These are phyloP conservation scores for Troides oblongomaculatus DNA, from an alignment of 2,888 invertebrate genomes.

Conservation along the genomic window DNA sequence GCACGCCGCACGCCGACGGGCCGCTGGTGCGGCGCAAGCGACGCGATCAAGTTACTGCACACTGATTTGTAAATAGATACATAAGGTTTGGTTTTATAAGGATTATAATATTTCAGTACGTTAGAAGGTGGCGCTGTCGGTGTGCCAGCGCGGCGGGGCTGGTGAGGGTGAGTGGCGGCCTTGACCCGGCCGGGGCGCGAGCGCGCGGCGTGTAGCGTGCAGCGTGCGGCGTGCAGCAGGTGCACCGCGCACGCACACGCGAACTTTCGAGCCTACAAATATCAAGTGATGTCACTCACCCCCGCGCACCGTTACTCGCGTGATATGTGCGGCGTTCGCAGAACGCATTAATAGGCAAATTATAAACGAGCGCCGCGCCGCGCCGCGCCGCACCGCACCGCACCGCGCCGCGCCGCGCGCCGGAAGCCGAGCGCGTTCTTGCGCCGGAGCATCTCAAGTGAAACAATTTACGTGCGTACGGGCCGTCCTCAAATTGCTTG, in stretches of 20 bases:
- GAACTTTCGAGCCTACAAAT: constrained; percentile 42
- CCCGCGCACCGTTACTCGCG: constrained; percentile 34
- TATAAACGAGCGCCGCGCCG: constrained; percentile 29
- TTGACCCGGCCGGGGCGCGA: no score
- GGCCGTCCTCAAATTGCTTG: constrained; percentile 6
- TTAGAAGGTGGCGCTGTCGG: no score
- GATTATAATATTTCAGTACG: no score
- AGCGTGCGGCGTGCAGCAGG: constrained; percentile 38
- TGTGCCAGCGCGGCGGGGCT: no score
- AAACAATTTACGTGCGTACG: constrained; percentile 18
- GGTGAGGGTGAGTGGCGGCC: no score
- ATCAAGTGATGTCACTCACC: constrained; percentile 67
- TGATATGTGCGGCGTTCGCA: constrained; percentile 11
- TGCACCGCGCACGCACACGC: constrained; percentile 30
- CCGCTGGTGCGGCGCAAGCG: no score
- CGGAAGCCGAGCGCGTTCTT: constrained; percentile 18
- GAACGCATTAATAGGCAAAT: constrained; percentile 30
- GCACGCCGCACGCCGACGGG: no score
- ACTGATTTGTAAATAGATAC: no score
- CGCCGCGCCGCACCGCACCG: no score
- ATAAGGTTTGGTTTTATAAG: no score
- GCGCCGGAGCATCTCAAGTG: constrained; percentile 3
- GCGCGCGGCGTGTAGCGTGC: neutral
- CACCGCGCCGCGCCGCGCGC: no score
- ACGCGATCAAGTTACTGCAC: no score